Base-by-base conservation (phyloP, 2,888 invertebrate species). In the Matsumyia berberina region DNA sequence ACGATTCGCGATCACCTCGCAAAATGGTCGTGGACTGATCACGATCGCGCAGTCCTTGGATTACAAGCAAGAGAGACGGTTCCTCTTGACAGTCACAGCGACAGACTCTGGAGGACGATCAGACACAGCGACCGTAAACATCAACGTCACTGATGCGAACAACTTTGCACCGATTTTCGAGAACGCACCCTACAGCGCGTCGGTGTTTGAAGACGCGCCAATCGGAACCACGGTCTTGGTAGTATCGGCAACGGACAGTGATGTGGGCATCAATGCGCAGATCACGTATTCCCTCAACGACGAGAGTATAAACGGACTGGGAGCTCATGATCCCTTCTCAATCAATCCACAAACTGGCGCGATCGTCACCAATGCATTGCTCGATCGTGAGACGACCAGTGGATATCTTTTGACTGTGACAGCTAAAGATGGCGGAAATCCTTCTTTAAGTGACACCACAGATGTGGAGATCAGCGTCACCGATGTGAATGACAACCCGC, bases 401-500 rank as follows among this genome's bases (percentile, higher is more conserved):
- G 95, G 96, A 0, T 99, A 98, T 90, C 93, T 98, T 6, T 91
- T 99, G 39, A 97, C 97, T 0, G 97, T 99, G 1, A 97, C 96
- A 0, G 99, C 98, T 0, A 94, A 95, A 85, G 99, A 99, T 91
- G 97, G 98, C 1, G 99, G 99, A 0, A 94, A 94, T 42, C 98
- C 98, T 0, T 95, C 97, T 0, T 92, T 98, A 12, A 96, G 97
- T 0, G 98, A 99, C 89, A 98, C 97, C 0, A 98, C 99, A 0
- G 98, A 98, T 89, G 96, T 99, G 0, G 98, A 99, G 91, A 97
- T 99, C 87, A 96, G 97, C 0, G 95, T 99, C 0, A 96, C 96
- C 0, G 99, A 99, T 90, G 97, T 98, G 0, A 99, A 99, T 90
- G 99, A 99, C 90, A 98, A 98, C 90, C 94, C 96, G 5, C 99